Conservation (phyloP, 2,888 invertebrate species). For the Glaucopsyche alexis region DNA sequence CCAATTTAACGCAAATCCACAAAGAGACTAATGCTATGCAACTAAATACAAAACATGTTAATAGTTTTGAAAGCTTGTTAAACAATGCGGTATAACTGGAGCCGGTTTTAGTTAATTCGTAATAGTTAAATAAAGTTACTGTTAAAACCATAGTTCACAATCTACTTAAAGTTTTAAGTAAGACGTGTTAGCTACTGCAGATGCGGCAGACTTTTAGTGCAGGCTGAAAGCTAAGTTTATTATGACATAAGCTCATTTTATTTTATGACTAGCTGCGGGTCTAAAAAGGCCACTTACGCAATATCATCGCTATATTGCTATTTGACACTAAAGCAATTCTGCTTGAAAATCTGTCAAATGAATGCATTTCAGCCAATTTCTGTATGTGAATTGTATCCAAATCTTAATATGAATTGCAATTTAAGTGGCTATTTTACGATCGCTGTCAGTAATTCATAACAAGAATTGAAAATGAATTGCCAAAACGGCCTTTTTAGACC, state of each 20-base stretch:
- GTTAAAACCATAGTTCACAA: not conserved
- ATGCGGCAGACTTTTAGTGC: slow-evolving; percentile 1
- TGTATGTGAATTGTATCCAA: no score
- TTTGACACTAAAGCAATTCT: no score
- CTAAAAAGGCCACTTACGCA: no score
- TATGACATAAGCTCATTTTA: not conserved
- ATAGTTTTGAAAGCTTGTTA: not conserved
- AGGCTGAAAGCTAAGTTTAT: not conserved
- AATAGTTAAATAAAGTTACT: slow-evolving; percentile 3
- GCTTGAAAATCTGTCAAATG: no score
- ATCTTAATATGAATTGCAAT: no score
- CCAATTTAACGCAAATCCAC: not conserved
- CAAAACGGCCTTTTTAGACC: no score
- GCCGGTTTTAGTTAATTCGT: slow-evolving; percentile 16
- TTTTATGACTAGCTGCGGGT: not conserved
- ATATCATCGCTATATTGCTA: no score
- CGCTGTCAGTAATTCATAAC: no score
- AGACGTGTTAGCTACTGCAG: not conserved
- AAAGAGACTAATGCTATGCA: not conserved
- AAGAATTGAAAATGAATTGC: no score
- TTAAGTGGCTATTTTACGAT: no score
- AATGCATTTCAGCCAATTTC: no score
- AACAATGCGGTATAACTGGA: not conserved
- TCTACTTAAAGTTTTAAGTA: not conserved
- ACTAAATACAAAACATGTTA: slow-evolving; percentile 11